A percentile compares a stretch with the other conserved stretches of the same genome.
Evolutionary conservation across 1,140 invertebrate genomes (phyloP).

Genomic region (Pseudobourletiella spinata): DNA sequence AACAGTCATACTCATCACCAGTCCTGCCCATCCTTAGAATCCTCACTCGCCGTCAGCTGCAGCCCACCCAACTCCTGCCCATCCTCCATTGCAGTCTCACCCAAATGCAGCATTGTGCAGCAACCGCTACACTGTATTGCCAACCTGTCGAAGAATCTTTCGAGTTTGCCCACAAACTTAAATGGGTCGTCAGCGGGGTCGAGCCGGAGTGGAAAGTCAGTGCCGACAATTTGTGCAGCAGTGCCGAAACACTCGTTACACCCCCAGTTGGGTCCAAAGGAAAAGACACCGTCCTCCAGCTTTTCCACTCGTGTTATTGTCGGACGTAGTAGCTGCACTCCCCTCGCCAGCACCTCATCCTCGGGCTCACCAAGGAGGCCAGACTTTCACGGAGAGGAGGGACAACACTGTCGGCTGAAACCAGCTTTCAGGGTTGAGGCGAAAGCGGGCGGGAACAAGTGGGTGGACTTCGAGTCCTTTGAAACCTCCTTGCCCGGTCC

Average conservation of each 20-base stretch:
- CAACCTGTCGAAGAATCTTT: slow-evolving; percentile 7
- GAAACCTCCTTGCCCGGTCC: background rate
- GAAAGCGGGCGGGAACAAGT: too few relatives aligned
- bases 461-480: too few relatives aligned
- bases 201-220: background rate
- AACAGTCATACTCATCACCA: slow-evolving; percentile 26
- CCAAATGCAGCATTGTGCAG: slow-evolving; percentile 34
- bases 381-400: too few relatives aligned
- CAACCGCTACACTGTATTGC: slow-evolving; percentile 19
- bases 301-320: slow-evolving; percentile 34
- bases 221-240: background rate
- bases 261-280: slow-evolving; percentile 31
- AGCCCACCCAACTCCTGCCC: slow-evolving; percentile 31
- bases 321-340: background rate
- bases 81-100: slow-evolving; percentile 27
- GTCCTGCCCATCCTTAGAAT: slow-evolving; percentile 32
- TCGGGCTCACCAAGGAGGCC: too few relatives aligned
- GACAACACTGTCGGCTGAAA: too few relatives aligned
- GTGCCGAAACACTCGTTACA: slow-evolving; percentile 33
- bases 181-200: too few relatives aligned
- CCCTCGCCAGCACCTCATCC: background rate
- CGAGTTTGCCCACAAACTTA: too few relatives aligned
- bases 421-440: too few relatives aligned
- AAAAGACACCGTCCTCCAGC: slow-evolving; percentile 33
- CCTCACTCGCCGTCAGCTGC: slow-evolving; percentile 6